phyloP scores from a whole-genome alignment of 2,797 vertebrate genomes.

The Crenichthys baileyi region DNA sequence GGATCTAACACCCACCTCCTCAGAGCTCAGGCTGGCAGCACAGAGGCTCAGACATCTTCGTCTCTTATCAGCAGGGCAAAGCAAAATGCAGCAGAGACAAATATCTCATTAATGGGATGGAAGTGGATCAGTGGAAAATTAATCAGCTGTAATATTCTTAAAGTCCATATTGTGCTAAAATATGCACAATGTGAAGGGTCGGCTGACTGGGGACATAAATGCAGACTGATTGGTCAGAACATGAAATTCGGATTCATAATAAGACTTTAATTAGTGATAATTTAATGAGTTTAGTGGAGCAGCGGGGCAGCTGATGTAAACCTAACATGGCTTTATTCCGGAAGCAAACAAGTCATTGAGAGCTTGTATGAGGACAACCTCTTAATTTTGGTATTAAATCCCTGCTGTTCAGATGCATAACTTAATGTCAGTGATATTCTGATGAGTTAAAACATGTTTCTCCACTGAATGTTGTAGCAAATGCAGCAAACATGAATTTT shows the following conservation, averaged over 20 bases:
- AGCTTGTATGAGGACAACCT: not conserved
- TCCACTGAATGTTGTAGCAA: not conserved
- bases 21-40: slow-evolving; percentile 17
- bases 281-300: slow-evolving; percentile 25
- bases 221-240: slow-evolving; percentile 13
- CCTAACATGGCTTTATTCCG: slow-evolving; percentile 19
- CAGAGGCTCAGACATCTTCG: slow-evolving; percentile 41
- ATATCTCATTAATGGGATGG: slow-evolving; percentile 58
- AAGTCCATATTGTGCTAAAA: slow-evolving; percentile 25
- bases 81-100: slow-evolving; percentile 47
- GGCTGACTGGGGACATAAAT: slow-evolving; percentile 12
- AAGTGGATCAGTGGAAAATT: slow-evolving; percentile 48
- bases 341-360: not conserved
- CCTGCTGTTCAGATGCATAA: not conserved
- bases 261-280: slow-evolving; percentile 22
- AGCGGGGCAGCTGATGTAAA: slow-evolving; percentile 17
- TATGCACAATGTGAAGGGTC: slow-evolving; percentile 23
- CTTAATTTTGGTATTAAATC: too few relatives aligned
- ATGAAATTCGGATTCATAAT: slow-evolving; percentile 23
- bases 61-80: slow-evolving; percentile 53
- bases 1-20: slow-evolving; percentile 25
- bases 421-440: not conserved
- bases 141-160: slow-evolving; percentile 35
- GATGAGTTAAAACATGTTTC: not conserved
- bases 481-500: not conserved